Evolutionary conservation across 2,888 invertebrate genomes (phyloP).

Genomic region (Abscondita cerata): DNA sequence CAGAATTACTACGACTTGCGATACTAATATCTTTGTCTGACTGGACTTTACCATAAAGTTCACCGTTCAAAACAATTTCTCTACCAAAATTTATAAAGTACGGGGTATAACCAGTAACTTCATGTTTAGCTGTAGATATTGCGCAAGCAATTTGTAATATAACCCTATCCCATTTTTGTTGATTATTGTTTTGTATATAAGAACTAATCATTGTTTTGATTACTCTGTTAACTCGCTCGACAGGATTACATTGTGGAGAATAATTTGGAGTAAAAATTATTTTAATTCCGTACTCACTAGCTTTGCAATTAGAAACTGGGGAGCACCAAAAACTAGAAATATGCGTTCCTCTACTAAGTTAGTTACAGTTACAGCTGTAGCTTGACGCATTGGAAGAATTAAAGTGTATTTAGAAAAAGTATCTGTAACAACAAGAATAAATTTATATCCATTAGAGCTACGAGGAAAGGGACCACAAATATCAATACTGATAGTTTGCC

Average conservation of each 20-base stretch:
- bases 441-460: not conserved
- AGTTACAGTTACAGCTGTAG: not conserved
- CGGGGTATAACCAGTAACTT: conserved; percentile 29
- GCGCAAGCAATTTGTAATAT: conserved; percentile 32
- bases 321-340: not conserved
- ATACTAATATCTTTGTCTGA: not conserved
- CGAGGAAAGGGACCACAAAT: not conserved
- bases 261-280: conserved; percentile 35
- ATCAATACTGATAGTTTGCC: not conserved
- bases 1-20: not conserved
- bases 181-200: not conserved
- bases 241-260: conserved; percentile 45
- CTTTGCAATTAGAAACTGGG: not conserved
- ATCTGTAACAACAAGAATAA: not conserved
- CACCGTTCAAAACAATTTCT: conserved; percentile 22
- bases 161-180: not conserved
- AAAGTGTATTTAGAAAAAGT: not conserved
- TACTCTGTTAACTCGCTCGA: conserved; percentile 44
- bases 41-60: not conserved
- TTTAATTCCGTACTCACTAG: not conserved
- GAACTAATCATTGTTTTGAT: conserved; percentile 44
- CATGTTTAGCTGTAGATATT: conserved; percentile 28
- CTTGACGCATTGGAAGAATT: not conserved
- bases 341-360: not conserved
- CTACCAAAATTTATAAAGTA: conserved; percentile 32